A percentile compares a stretch with the other conserved stretches of the same genome.
Conservation (phyloP, 2,113 vertebrate genomes). For the Pseudonaja textilis region DNA sequence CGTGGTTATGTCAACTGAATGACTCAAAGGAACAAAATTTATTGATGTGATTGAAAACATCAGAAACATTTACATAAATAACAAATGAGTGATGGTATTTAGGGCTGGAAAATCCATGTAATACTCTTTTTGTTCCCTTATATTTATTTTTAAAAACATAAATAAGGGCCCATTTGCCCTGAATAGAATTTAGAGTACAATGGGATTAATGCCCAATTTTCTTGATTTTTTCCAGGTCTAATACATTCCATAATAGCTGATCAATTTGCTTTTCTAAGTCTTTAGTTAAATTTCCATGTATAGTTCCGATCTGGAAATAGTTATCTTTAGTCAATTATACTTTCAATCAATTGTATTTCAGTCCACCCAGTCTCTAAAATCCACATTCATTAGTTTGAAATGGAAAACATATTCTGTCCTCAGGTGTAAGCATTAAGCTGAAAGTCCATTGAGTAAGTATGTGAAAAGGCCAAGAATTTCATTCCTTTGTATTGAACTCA, state of each 20-base stretch:
- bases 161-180: not conserved
- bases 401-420: not conserved
- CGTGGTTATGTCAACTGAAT: not conserved
- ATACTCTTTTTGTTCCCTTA: not conserved
- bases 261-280: not conserved
- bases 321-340: not conserved
- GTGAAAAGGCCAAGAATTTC: not conserved
- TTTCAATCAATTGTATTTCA: slow-evolving; percentile 23
- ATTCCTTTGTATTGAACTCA: not conserved
- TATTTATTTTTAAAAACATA: slow-evolving; percentile 3
- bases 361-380: not conserved
- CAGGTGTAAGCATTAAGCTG: not conserved
- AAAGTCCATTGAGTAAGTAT: not conserved
- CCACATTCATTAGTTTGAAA: not conserved
- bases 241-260: not conserved
- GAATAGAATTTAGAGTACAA: not conserved
- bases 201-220: slow-evolving; percentile 19
- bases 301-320: slow-evolving; percentile 19
- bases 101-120: not conserved
- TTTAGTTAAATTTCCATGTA: slow-evolving; percentile 18
- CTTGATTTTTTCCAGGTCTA: slow-evolving; percentile 11
- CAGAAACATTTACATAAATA: not conserved
- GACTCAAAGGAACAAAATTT: not conserved
- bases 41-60: slow-evolving; percentile 13
- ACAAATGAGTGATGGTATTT: slow-evolving; percentile 1